Percentiles rank a stretch among this genome's conserved stretches.
phyloP scores from a whole-genome alignment of 2,888 invertebrate species.

The Sicus ferrugineus region DNA sequence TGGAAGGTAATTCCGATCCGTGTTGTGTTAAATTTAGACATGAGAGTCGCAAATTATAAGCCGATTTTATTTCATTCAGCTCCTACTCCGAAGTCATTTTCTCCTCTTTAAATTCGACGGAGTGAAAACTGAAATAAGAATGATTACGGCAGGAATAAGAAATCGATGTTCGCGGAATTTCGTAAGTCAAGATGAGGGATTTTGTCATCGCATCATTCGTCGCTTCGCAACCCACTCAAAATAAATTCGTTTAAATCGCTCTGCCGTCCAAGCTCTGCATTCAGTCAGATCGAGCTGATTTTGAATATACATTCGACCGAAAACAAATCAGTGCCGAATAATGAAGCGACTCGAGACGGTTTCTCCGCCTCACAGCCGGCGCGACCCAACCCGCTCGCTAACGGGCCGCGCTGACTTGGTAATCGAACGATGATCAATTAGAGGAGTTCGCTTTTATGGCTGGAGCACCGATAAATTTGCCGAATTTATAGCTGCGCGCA shows the following conservation, averaged over 20 bases:
- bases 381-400: neutral
- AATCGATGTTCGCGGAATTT: too few relatives aligned
- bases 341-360: conserved; percentile 2
- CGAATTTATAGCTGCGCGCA: conserved; percentile 8
- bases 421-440: conserved; percentile 39
- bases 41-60: too few relatives aligned
- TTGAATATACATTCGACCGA: conserved; percentile 16
- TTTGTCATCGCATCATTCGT: too few relatives aligned
- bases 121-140: too few relatives aligned
- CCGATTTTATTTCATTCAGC: too few relatives aligned
- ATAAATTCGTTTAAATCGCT: neutral
- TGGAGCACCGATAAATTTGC: conserved; percentile 29
- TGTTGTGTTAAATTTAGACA: too few relatives aligned
- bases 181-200: too few relatives aligned
- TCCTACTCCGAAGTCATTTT: too few relatives aligned
- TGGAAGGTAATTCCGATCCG: too few relatives aligned
- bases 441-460: conserved; percentile 38
- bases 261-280: neutral
- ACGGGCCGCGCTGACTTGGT: neutral
- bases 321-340: conserved; percentile 26
- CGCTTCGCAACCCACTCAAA: neutral
- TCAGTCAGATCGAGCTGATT: neutral
- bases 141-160: too few relatives aligned
- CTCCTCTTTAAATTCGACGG: neutral
- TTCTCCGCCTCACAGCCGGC: conserved; percentile 2